Percentiles rank a stretch among this genome's conserved stretches.
Conservation (phyloP, 2,113 vertebrate species). For the Columbina picui region DNA sequence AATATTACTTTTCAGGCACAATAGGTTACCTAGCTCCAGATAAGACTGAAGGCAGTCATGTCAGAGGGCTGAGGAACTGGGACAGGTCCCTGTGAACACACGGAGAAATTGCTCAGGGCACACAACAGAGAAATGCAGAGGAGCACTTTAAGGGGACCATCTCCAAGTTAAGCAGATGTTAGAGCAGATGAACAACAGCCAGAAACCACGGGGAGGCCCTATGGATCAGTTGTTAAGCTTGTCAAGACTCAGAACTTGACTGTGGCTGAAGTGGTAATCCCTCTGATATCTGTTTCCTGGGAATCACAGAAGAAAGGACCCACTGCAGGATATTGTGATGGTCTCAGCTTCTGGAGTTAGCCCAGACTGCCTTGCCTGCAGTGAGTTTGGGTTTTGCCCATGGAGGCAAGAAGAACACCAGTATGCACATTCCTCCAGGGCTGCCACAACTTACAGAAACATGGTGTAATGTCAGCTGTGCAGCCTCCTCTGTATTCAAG, state of each 20-base stretch:
- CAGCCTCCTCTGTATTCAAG: background rate
- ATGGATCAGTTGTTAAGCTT: background rate
- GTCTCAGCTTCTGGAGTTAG: background rate
- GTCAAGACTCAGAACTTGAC: background rate
- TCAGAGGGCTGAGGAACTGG: background rate
- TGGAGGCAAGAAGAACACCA: background rate
- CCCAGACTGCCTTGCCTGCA: background rate
- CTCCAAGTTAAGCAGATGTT: background rate
- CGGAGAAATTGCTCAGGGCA: background rate
- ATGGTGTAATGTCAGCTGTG: background rate
- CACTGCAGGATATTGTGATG: background rate
- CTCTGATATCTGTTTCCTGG: background rate
- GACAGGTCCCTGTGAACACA: background rate
- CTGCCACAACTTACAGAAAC: background rate
- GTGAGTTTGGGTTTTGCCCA: background rate
- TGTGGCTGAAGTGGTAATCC: background rate
- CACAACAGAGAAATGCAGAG: background rate
- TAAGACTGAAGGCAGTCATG: background rate
- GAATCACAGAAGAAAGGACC: background rate
- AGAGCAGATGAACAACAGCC: background rate
- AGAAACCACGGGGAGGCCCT: background rate
- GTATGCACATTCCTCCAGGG: background rate
- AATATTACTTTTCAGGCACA: background rate
- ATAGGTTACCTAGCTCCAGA: background rate
- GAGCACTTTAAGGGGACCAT: background rate